A percentile compares a stretch with the other conserved stretches of the same genome.
These are phyloP conservation scores for Melanotaenia duboulayi DNA, from an alignment of 2,113 vertebrate species.

Conservation along the genomic window DNA sequence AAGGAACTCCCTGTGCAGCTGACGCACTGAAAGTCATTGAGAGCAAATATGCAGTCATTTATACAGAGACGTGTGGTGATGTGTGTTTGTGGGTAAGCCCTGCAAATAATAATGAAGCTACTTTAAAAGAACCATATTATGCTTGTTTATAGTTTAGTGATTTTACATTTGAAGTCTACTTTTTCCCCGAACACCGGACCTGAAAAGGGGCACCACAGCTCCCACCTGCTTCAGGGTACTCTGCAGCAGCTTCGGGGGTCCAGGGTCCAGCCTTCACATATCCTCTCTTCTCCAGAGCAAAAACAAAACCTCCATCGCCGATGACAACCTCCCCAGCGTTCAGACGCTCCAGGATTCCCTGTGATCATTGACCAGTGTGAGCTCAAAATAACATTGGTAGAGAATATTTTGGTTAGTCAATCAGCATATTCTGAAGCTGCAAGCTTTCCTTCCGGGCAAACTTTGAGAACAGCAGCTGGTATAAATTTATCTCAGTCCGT, in stretches of 20 bases:
- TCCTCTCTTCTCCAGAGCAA: slow-evolving; percentile 96
- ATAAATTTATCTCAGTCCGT: not conserved
- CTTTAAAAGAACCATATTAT: not conserved
- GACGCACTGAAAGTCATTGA: slow-evolving; percentile 84
- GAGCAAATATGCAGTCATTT: not conserved
- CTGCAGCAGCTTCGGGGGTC: slow-evolving; percentile 93
- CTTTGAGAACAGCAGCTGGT: not conserved
- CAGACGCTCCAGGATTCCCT: slow-evolving; percentile 88
- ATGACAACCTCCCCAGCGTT: slow-evolving; percentile 91
- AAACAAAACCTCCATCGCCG: slow-evolving; percentile 96
- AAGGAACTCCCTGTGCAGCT: slow-evolving; percentile 97
- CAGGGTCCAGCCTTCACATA: slow-evolving; percentile 98
- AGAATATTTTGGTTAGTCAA: not conserved
- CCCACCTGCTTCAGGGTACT: slow-evolving; percentile 94
- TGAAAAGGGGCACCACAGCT: not conserved
- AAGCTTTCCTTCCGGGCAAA: not conserved
- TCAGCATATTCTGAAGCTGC: not conserved
- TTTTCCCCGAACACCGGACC: too few species aligned
- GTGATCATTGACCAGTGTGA: not conserved
- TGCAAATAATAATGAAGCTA: too few species aligned
- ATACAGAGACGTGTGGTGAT: not conserved
- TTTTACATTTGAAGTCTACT: not conserved
- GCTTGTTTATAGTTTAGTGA: not conserved
- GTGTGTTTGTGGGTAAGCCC: too few species aligned
- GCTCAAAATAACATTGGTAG: not conserved